Evolutionary conservation across 2,888 invertebrate genomes (phyloP).

Genomic region (Cerastis leucographa): DNA sequence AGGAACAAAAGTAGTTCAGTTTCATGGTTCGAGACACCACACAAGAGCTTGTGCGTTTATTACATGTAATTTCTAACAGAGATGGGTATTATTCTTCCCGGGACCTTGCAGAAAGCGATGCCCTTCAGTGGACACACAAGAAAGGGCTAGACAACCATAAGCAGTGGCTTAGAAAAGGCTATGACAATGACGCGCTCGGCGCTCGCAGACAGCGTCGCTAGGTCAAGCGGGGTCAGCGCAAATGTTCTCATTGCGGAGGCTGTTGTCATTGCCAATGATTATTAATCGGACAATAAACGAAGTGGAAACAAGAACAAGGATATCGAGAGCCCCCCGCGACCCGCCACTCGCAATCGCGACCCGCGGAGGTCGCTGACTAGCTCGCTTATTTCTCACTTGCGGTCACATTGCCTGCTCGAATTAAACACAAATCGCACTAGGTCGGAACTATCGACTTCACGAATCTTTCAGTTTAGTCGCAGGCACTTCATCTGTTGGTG

Average conservation of each 20-base stretch:
- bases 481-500: neutral
- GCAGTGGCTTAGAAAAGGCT: neutral
- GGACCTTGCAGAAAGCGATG: neutral
- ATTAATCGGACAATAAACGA: constrained; percentile 52
- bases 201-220: neutral
- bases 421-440: neutral
- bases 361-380: constrained; percentile 12
- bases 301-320: constrained; percentile 67
- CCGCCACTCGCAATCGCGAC: constrained; percentile 26
- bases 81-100: neutral
- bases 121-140: neutral
- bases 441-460: neutral
- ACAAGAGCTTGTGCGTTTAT: neutral
- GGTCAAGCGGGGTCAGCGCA: constrained; percentile 29
- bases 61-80: neutral
- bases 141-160: neutral
- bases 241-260: constrained; percentile 38
- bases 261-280: constrained; percentile 54
- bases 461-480: too few relatives aligned
- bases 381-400: neutral
- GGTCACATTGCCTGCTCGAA: neutral
- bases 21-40: neutral
- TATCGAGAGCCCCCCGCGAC: constrained; percentile 38
- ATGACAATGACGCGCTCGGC: neutral
- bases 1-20: neutral